A percentile compares a stretch with the other conserved stretches of the same genome.
Conservation (phyloP, 2,113 vertebrate genomes). For the Coturnix japonica region DNA sequence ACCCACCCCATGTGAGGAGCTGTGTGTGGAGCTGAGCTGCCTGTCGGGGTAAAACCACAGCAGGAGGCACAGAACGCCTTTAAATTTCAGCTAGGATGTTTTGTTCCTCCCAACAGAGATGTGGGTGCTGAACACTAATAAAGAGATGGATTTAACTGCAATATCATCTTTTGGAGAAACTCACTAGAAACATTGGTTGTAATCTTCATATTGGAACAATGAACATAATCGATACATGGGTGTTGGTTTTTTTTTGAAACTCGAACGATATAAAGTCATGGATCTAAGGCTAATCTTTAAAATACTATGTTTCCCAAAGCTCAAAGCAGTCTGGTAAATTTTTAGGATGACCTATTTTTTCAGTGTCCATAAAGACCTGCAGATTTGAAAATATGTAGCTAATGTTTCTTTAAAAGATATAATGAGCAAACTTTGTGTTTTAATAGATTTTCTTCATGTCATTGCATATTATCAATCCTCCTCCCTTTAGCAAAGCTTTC, state of each 20-base stretch:
- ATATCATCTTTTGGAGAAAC: not conserved
- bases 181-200: not conserved
- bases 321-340: not conserved
- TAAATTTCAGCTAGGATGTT: not conserved
- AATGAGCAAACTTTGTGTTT: not conserved
- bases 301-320: not conserved
- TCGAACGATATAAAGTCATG: not conserved
- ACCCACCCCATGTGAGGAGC: not conserved
- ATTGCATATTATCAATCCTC: not conserved
- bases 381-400: no score
- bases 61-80: not conserved
- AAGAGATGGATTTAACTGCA: not conserved
- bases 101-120: accelerated
- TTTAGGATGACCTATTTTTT: no score
- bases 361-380: no score
- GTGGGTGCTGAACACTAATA: not conserved
- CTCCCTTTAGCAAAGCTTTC: not conserved
- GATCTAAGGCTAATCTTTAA: not conserved
- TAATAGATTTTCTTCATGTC: not conserved
- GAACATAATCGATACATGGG: not conserved
- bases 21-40: not conserved
- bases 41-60: not conserved
- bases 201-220: not conserved
- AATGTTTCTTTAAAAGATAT: no score
- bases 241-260: not conserved